Base-by-base conservation (phyloP, 2,797 vertebrate species). In the Psittacula echo region DNA sequence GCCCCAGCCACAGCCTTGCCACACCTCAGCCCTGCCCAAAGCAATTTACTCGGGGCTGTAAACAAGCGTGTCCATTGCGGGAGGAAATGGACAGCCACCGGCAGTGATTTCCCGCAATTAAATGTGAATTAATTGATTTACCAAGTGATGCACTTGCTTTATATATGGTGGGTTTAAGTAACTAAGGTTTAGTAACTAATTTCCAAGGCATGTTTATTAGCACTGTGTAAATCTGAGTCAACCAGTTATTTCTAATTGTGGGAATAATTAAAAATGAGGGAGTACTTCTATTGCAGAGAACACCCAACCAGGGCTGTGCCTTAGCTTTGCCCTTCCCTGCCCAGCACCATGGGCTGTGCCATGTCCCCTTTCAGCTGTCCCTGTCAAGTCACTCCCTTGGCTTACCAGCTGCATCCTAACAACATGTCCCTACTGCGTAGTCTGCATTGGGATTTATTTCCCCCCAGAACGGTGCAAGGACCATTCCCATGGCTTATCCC, bases 171-270 rank as follows among this genome's bases (percentile, higher is more conserved):
- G 16, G 85, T 86, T 84, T 71, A 87, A 65, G 78, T 82, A 82
- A 81, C 80, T 84, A 54, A 37, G 65, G 73, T 26, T 86, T 76
- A 96, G 94, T 77, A 97, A 95, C 96, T 95, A 91, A 96, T 97
- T 98, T 97, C 95, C 84, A 39, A 95, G 87, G 95, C 96, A 94
- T 94, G 60, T 94, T 94, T 91, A 94, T 91, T 88, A 90, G 82
- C 21, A 1, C 23, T 18, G 92, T 2, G 4, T 97, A 97, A 96
- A 97, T 97, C 97, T 96, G 95, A 87, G 96, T 90, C 97, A 97
- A 97, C 95, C 75, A 95, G 76, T 39, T 56, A 90, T 96, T 97
- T 96, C 96, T 96, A 91, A 86, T 96, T 81, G 91, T 89, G 86
- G 92, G 34, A 44, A 87, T 87, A 92, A 95, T 93, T 91, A 87